Conservation (phyloP, 2,888 invertebrate genomes). For the Polyommatus icarus region DNA sequence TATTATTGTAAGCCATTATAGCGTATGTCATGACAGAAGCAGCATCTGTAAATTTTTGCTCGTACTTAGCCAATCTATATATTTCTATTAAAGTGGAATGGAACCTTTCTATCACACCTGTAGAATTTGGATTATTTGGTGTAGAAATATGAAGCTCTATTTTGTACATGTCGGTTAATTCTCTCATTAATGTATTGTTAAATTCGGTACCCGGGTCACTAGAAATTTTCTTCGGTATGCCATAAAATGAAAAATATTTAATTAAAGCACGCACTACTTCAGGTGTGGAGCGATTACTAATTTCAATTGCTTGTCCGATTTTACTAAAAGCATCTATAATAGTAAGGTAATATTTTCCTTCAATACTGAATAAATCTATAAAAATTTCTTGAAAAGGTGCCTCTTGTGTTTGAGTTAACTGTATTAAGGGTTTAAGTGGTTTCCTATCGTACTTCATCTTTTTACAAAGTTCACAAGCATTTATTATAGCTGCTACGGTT, state of each 20-base stretch:
- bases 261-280: slow-evolving; percentile 38
- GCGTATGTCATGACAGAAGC: slow-evolving; percentile 44
- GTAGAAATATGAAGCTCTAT: slow-evolving; percentile 44
- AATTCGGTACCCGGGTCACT: slow-evolving; percentile 46
- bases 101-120: slow-evolving; percentile 43
- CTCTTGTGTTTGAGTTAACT: slow-evolving; percentile 43
- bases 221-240: slow-evolving; percentile 42
- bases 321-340: slow-evolving; percentile 41
- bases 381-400: slow-evolving; percentile 43
- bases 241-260: slow-evolving; percentile 41
- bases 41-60: slow-evolving; percentile 40
- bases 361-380: slow-evolving; percentile 39
- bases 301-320: slow-evolving; percentile 40
- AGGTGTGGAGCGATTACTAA: slow-evolving; percentile 36
- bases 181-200: slow-evolving; percentile 41
- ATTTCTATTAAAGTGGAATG: slow-evolving; percentile 43
- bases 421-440: slow-evolving; percentile 42
- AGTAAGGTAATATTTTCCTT: slow-evolving; percentile 38
- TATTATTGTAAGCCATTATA: slow-evolving; percentile 24
- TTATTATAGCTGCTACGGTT: slow-evolving; percentile 38
- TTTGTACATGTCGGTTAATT: slow-evolving; percentile 39
- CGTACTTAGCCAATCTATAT: slow-evolving; percentile 45
- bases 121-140: slow-evolving; percentile 43
- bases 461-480: slow-evolving; percentile 36
- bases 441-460: slow-evolving; percentile 40